phyloP scores from a whole-genome alignment of 1,140 invertebrate genomes.

The Nasonia longicornis region DNA sequence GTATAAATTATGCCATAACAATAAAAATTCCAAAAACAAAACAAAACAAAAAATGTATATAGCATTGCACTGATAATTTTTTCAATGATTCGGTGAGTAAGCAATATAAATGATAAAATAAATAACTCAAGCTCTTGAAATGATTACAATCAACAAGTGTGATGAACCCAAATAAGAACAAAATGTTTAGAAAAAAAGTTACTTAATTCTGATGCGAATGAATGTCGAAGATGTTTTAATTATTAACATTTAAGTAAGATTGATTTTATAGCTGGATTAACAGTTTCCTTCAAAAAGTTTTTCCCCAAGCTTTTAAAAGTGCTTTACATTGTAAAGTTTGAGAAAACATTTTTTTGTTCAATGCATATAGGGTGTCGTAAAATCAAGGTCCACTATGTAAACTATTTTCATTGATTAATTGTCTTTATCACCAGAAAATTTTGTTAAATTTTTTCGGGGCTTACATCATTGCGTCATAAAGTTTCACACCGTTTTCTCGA shows the following conservation, averaged over 20 bases:
- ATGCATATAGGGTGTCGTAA: neutral
- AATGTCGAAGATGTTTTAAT: slow-evolving; percentile 3
- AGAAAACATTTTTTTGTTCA: neutral
- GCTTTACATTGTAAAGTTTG: neutral
- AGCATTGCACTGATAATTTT: neutral
- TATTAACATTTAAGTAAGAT: slow-evolving; percentile 2
- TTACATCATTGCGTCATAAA: slow-evolving; percentile 15
- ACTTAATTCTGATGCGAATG: slow-evolving; percentile 1
- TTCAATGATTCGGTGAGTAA: neutral
- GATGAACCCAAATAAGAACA: slow-evolving; percentile 5
- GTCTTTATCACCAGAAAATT: neutral
- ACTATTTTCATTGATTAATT: neutral
- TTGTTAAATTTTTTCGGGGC: neutral
- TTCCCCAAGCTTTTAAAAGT: neutral
- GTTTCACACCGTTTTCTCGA: slow-evolving; percentile 3
- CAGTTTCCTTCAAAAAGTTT: neutral
- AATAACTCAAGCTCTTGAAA: neutral
- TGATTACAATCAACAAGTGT: neutral
- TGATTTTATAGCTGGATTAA: neutral
- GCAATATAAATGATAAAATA: neutral
- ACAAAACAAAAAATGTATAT: neutral
- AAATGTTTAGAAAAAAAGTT: neutral
- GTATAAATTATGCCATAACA: slow-evolving; percentile 6
- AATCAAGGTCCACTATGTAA: neutral
- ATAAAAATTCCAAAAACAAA: slow-evolving; percentile 28